These are phyloP conservation scores for Tribolium madens DNA, from an alignment of 1,140 invertebrate genomes.

Conservation along the genomic window DNA sequence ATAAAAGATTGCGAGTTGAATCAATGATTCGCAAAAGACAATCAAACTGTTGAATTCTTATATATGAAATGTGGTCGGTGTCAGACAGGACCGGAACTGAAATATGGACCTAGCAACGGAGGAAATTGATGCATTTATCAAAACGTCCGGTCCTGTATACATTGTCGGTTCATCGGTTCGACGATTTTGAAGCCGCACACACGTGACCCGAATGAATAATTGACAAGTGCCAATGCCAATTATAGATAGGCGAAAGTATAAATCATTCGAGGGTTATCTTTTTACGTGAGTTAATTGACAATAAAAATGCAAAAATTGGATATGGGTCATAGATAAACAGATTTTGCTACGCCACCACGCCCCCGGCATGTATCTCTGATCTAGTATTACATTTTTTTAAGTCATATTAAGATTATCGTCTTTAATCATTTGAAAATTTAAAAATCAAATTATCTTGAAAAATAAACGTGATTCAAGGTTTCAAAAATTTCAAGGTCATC, in stretches of 20 bases:
- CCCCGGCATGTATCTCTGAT: too few relatives aligned
- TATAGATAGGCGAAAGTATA: background rate
- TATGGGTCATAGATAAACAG: too few relatives aligned
- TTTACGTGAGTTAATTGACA: background rate
- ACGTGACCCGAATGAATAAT: constrained; percentile 22
- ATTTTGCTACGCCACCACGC: too few relatives aligned
- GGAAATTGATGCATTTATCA: constrained; percentile 44
- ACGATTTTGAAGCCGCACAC: background rate
- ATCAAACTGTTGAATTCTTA: constrained; percentile 30
- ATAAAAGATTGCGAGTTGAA: background rate
- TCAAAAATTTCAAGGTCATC: too few relatives aligned
- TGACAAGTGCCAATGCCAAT: background rate
- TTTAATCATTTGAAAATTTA: too few relatives aligned
- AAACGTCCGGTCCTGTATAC: constrained; percentile 37
- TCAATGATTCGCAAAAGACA: background rate
- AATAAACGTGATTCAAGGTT: too few relatives aligned
- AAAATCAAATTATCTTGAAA: too few relatives aligned
- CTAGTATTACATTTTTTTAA: too few relatives aligned
- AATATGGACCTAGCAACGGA: constrained; percentile 13
- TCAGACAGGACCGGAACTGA: constrained; percentile 4
- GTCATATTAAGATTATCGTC: too few relatives aligned
- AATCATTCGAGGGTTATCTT: background rate
- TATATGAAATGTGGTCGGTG: constrained; percentile 37
- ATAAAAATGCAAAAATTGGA: background rate
- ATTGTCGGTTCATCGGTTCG: constrained; percentile 16